Evolutionary conservation across 2,113 vertebrate species (phyloP).

Genomic region (Chrysochloris asiatica): DNA sequence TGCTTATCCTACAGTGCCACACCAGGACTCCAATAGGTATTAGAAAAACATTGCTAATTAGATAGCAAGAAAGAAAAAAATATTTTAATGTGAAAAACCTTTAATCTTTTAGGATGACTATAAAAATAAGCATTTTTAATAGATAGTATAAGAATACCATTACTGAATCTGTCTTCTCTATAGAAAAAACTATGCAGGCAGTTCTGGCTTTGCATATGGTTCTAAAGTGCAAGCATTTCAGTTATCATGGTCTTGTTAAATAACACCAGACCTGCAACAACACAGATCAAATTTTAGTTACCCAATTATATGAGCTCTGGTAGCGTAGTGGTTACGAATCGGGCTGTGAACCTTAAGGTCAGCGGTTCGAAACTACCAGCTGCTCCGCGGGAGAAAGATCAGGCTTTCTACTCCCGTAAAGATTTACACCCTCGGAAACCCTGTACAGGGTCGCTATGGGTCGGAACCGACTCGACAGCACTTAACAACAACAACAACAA

Average conservation of each 20-base stretch:
- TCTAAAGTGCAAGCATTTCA: not conserved
- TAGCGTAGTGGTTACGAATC: too few relatives aligned
- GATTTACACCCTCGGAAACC: too few relatives aligned
- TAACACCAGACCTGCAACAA: not conserved
- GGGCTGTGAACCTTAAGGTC: too few relatives aligned
- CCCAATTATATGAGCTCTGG: too few relatives aligned
- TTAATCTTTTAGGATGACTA: not conserved
- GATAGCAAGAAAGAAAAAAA: not conserved
- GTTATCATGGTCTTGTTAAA: not conserved
- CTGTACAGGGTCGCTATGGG: too few relatives aligned
- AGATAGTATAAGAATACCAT: not conserved
- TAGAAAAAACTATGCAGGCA: not conserved
- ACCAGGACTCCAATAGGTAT: too few relatives aligned
- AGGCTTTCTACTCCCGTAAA: too few relatives aligned
- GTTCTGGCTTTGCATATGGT: not conserved
- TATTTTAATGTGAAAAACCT: not conserved
- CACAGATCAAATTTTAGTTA: not conserved
- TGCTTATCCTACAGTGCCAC: too few relatives aligned
- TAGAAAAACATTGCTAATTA: not conserved
- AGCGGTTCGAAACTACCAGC: too few relatives aligned
- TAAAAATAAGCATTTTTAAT: slow-evolving; percentile 38
- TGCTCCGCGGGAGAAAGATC: too few relatives aligned
- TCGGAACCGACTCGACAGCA: too few relatives aligned
- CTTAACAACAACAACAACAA: too few relatives aligned
- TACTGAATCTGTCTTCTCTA: not conserved